Conservation (phyloP, 2,888 invertebrate species). For the Morpho achilles region DNA sequence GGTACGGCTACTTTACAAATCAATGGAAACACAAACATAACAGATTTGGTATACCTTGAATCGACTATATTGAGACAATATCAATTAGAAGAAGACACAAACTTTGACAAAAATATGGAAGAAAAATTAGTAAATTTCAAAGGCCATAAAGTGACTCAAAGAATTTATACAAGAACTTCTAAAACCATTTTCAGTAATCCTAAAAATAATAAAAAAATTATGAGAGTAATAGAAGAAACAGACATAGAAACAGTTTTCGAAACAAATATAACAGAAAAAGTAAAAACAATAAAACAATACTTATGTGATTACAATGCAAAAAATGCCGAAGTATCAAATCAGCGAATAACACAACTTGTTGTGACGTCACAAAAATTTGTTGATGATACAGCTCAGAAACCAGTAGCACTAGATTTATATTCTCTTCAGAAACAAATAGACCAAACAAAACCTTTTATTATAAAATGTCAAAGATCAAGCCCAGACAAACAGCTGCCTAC, state of each 20-base stretch:
- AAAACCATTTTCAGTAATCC: constrained; percentile 22
- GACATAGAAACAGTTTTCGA: constrained; percentile 13
- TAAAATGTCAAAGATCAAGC: not conserved
- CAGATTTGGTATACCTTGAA: constrained; percentile 27
- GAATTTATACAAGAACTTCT: constrained; percentile 13
- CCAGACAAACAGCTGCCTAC: too few species aligned
- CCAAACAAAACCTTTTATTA: not conserved
- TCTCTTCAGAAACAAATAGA: constrained; percentile 14
- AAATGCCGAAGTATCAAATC: constrained; percentile 18
- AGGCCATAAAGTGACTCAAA: constrained; percentile 16
- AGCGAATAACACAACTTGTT: constrained; percentile 20
- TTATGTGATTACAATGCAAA: constrained; percentile 24
- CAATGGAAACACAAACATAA: constrained; percentile 28
- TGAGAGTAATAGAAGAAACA: constrained; percentile 7
- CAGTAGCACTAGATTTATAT: constrained; percentile 9
- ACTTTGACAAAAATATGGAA: constrained; percentile 13
- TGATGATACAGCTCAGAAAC: constrained; percentile 3
- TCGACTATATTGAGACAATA: constrained; percentile 24
- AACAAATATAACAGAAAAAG: constrained; percentile 8
- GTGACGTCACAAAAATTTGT: constrained; percentile 21
- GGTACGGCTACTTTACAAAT: constrained; percentile 24
- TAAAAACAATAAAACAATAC: constrained; percentile 13
- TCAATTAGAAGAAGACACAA: constrained; percentile 24
- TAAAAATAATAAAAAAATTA: constrained; percentile 15
- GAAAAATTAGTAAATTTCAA: constrained; percentile 19